Evolutionary conservation across 2,113 vertebrate genomes (phyloP).

Genomic region (Hemicordylus capensis): DNA sequence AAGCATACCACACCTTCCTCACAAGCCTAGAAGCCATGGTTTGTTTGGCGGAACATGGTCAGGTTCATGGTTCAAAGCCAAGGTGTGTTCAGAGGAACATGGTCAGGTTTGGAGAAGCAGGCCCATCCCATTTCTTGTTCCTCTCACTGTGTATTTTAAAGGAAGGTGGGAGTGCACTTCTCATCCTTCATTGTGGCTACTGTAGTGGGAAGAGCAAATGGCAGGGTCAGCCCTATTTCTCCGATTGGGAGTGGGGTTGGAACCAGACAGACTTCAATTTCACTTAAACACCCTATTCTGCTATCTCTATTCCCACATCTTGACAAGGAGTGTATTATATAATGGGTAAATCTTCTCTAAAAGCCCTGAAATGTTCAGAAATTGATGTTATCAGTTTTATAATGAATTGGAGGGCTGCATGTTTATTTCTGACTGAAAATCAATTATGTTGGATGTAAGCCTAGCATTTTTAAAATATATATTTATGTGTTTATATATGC

Average conservation of each 20-base stretch:
- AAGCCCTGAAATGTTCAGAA: neutral
- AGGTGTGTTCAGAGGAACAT: too few species aligned
- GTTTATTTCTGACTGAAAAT: neutral
- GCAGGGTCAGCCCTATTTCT: neutral
- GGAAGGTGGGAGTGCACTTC: neutral
- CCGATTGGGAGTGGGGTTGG: neutral
- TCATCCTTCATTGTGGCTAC: neutral
- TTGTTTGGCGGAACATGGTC: too few species aligned
- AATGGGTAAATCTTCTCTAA: neutral
- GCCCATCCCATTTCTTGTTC: too few species aligned
- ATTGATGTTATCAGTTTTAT: neutral
- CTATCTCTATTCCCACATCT: neutral
- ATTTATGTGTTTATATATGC: neutral
- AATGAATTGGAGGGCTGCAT: neutral
- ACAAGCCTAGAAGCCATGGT: too few species aligned
- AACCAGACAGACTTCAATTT: neutral
- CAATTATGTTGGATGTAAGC: neutral
- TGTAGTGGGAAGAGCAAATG: neutral
- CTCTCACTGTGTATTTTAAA: too few species aligned
- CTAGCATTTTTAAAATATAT: neutral
- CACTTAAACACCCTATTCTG: neutral
- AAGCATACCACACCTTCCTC: too few species aligned
- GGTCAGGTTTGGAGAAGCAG: too few species aligned
- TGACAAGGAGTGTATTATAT: neutral
- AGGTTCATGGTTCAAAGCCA: too few species aligned